phyloP scores from a whole-genome alignment of 2,113 vertebrate genomes.

The Campylorhamphus procurvoides region DNA sequence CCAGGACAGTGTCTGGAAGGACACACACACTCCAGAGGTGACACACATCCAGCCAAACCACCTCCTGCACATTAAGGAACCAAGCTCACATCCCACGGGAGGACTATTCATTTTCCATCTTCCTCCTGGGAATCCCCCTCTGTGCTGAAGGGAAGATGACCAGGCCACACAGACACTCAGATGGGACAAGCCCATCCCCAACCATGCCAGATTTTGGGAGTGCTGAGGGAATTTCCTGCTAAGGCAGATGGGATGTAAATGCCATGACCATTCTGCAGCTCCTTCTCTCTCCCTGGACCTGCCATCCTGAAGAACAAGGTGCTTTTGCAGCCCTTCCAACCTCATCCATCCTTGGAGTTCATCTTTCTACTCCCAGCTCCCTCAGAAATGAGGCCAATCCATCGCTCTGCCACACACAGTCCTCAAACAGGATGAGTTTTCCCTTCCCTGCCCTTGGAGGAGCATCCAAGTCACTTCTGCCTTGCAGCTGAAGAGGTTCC shows the following conservation, averaged over 20 bases:
- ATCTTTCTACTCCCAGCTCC: background rate
- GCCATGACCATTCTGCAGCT: too few species aligned
- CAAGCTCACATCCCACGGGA: background rate
- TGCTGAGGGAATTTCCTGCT: background rate
- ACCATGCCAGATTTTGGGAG: background rate
- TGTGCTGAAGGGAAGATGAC: too few species aligned
- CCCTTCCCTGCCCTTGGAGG: background rate
- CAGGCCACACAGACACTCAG: background rate
- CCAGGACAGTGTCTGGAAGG: background rate
- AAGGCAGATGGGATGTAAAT: background rate
- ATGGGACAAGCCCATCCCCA: background rate
- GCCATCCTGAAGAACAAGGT: fast-evolving
- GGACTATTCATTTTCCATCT: background rate
- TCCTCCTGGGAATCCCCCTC: background rate
- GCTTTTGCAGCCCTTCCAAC: background rate
- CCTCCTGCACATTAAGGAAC: background rate
- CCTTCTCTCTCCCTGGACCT: background rate
- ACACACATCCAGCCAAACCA: background rate
- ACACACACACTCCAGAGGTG: background rate
- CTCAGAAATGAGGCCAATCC: background rate
- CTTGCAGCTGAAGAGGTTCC: background rate
- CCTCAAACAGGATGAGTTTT: background rate
- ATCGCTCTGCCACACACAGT: background rate
- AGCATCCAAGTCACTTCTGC: background rate
- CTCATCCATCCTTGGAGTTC: background rate